Conservation (phyloP, 2,113 vertebrate genomes). For the Bucco capensis region DNA sequence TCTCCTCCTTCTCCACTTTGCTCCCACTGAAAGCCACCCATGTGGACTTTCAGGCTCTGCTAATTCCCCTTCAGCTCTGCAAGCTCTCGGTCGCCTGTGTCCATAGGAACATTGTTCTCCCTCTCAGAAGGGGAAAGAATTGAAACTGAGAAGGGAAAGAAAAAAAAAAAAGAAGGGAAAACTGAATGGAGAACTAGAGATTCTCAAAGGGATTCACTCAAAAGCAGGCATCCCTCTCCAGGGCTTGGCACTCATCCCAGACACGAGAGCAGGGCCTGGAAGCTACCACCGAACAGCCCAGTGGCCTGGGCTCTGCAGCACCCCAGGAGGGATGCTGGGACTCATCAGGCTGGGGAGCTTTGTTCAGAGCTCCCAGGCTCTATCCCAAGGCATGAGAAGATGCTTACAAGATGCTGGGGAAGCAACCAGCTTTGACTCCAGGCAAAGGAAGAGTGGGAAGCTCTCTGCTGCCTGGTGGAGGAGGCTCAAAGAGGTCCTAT, state of each 20-base stretch:
- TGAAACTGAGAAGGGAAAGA: background rate
- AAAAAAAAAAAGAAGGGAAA: background rate
- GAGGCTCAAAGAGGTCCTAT: background rate
- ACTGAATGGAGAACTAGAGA: background rate
- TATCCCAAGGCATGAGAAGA: fast-evolving
- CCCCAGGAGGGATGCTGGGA: background rate
- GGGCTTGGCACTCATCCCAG: background rate
- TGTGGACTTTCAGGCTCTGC: background rate
- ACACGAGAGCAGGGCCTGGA: background rate
- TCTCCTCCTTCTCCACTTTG: fast-evolving
- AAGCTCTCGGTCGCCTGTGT: background rate
- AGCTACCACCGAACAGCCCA: background rate
- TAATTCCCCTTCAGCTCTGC: background rate
- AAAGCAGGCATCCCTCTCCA: background rate
- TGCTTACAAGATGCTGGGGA: background rate
- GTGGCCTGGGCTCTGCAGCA: background rate
- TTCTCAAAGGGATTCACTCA: background rate
- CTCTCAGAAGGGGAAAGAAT: background rate
- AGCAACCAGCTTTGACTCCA: too few species aligned
- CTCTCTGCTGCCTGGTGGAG: background rate
- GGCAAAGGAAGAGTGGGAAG: background rate
- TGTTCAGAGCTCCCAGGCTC: background rate
- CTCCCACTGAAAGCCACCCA: background rate
- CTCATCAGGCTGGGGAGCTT: background rate
- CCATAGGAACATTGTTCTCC: background rate